Base-by-base conservation (phyloP, 1,140 invertebrate genomes). In the Aplysia californica region DNA sequence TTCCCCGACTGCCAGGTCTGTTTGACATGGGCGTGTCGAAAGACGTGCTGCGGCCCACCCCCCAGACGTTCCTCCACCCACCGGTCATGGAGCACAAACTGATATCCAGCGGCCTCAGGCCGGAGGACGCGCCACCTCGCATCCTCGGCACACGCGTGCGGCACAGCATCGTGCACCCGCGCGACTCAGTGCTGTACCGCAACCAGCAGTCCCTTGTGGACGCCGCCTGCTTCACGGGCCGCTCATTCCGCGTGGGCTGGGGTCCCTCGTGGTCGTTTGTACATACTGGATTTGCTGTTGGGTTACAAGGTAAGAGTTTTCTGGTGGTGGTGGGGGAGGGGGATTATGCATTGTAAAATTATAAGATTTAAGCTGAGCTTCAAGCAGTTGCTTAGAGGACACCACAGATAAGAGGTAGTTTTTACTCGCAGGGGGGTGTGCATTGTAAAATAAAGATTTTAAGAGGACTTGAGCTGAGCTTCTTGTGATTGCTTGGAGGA, bases 201-300 rank as follows among this genome's bases (percentile, higher is more conserved):
- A 87, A 86, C 44, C 86, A 90, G 69, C 88, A 91, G 1, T 91
- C 92, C 78, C 86, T 93, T 4, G 92, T 92, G 3, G 95, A 96
- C 87, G 85, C 93, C 76, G 93, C 88, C 67, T 87, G 86, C 26
- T 90, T 90, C 75, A 93, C 92, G 90, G 93, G 94, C 0, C 91
- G 94, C 2, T 92, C 92, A 70, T 94, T 93, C 76, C 93, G 94
- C 81, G 91, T 94, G 0, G 94, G 94, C 0, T 97, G 95, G 93
- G 93, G 93, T 0, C 92, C 93, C 0, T 91, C 81, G n/a, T 92
- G 93, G 77, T 92, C 91, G 0, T 82, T 96, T 6, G 91, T 92
- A 23, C 86, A 88, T 76, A 67, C 73, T 81, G 88, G 85, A 33
- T 33, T 72, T 39, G 59, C 75, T 1, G 29, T 78, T 23, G 58